Conservation (phyloP, 2,888 invertebrate genomes). For the Sericinus montela region DNA sequence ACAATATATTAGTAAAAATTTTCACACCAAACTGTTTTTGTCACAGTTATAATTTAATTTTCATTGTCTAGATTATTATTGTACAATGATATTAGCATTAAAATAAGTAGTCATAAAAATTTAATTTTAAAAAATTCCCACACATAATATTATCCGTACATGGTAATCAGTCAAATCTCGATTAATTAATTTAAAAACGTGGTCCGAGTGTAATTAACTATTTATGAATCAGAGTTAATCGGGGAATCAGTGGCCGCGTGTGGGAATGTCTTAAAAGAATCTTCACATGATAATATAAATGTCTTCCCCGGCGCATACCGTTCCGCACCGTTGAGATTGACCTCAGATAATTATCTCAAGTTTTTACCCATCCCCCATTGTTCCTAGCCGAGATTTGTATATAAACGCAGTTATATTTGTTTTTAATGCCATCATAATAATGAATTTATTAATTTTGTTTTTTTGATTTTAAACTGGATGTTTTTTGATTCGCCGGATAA, state of each 20-base stretch:
- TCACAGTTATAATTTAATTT: too few species aligned
- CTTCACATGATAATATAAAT: conserved; percentile 74
- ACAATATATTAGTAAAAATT: too few species aligned
- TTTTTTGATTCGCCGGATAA: background rate
- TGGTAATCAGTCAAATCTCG: conserved; percentile 35
- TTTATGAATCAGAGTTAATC: conserved; percentile 72
- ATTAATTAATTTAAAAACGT: conserved; percentile 54
- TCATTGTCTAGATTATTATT: background rate
- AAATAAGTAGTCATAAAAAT: conserved; percentile 9
- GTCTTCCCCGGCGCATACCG: conserved; percentile 67
- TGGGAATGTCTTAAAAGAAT: conserved; percentile 76
- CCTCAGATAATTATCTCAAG: conserved; percentile 73
- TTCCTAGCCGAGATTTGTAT: conserved; percentile 56
- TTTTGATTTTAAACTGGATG: conserved; percentile 5
- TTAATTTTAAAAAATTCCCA: conserved; percentile 35
- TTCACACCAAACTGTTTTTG: too few species aligned
- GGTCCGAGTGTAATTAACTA: conserved; percentile 68
- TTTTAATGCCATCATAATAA: conserved; percentile 25
- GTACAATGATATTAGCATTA: background rate
- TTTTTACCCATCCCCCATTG: conserved; percentile 68
- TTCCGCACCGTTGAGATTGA: conserved; percentile 64
- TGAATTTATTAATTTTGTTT: conserved; percentile 7
- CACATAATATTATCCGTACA: conserved; percentile 34
- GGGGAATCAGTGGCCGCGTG: conserved; percentile 67
- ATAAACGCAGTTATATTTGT: conserved; percentile 51